Percentiles rank a stretch among this genome's conserved stretches.
These are phyloP conservation scores for Ceratoteleas bidentatus DNA, from an alignment of 1,140 invertebrate genomes.

Conservation along the genomic window DNA sequence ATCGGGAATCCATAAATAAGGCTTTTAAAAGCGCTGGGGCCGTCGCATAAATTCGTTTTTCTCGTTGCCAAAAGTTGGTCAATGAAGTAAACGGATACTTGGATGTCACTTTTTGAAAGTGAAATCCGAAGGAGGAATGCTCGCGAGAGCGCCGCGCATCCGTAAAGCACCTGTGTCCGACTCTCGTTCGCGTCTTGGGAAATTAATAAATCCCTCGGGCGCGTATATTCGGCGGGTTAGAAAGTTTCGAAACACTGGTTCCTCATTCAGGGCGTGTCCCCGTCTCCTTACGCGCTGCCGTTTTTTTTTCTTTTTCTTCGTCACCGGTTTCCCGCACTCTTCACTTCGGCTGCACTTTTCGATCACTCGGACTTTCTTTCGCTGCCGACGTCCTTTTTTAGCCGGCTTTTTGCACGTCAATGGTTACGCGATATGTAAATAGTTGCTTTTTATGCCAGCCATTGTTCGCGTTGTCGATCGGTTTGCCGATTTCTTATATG, in stretches of 20 bases:
- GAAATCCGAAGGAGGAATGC: constrained; percentile 69
- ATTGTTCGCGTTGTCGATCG: too few species aligned
- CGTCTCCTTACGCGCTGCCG: constrained; percentile 1
- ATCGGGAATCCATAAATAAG: constrained; percentile 32
- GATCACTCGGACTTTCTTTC: constrained; percentile 41
- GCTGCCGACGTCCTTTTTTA: neutral
- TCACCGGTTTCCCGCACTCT: constrained; percentile 7
- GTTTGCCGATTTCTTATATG: too few species aligned
- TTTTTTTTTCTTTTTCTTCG: constrained; percentile 21
- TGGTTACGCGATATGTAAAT: constrained; percentile 7
- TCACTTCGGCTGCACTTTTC: constrained; percentile 19
- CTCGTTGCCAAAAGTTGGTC: constrained; percentile 62
- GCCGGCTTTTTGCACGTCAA: neutral
- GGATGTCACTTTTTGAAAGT: constrained; percentile 72
- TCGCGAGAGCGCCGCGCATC: constrained; percentile 34
- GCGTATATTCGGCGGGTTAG: constrained; percentile 73
- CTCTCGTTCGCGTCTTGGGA: constrained; percentile 50
- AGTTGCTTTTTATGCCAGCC: too few species aligned
- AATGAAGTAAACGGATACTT: constrained; percentile 54
- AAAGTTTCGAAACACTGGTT: constrained; percentile 74
- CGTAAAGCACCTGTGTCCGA: constrained; percentile 49
- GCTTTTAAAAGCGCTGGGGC: constrained; percentile 1
- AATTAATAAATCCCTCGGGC: constrained; percentile 72
- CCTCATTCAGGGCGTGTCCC: constrained; percentile 55
- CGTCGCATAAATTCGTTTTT: constrained; percentile 47